A percentile compares a stretch with the other conserved stretches of the same genome.
phyloP scores from a whole-genome alignment of 2,888 invertebrate species.

The Lepidochitona cinerea region DNA sequence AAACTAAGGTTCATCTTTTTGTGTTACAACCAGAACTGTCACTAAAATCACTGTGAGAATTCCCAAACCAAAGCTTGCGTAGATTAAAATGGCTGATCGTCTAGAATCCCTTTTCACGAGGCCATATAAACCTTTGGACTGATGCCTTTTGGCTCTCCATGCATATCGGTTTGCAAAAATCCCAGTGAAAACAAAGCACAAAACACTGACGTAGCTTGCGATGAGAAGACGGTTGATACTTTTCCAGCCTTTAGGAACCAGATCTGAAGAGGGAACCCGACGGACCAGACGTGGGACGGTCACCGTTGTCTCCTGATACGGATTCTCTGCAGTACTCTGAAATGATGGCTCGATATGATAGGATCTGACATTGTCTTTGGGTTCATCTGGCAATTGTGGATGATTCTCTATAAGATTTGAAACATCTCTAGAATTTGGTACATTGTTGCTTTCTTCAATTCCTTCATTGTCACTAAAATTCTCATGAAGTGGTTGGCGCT shows the following conservation, averaged over 20 bases:
- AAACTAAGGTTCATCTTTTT: too few species aligned
- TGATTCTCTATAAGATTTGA: slow-evolving; percentile 41
- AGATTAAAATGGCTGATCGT: slow-evolving; percentile 51
- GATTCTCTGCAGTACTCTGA: slow-evolving; percentile 54
- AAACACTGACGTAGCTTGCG: slow-evolving; percentile 48
- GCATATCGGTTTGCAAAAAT: slow-evolving; percentile 53
- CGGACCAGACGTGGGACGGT: slow-evolving; percentile 52
- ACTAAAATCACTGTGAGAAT: slow-evolving; percentile 37
- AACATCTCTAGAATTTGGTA: slow-evolving; percentile 21
- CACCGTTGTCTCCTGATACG: slow-evolving; percentile 61
- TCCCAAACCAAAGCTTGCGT: slow-evolving; percentile 48
- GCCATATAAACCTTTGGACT: slow-evolving; percentile 60
- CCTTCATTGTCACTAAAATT: slow-evolving; percentile 19
- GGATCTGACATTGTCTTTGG: slow-evolving; percentile 11
- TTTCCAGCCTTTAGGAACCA: slow-evolving; percentile 58
- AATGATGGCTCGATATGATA: slow-evolving; percentile 52
- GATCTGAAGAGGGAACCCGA: slow-evolving; percentile 53
- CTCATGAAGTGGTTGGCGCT: slow-evolving; percentile 48
- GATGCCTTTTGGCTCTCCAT: slow-evolving; percentile 48
- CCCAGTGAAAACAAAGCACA: slow-evolving; percentile 52
- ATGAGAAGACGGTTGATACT: slow-evolving; percentile 56
- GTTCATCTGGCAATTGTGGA: slow-evolving; percentile 1
- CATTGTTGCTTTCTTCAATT: not conserved
- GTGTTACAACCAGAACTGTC: slow-evolving; percentile 23
- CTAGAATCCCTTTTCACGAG: slow-evolving; percentile 57